A percentile compares a stretch with the other conserved stretches of the same genome.
These are phyloP conservation scores for Idaea biselata DNA, from an alignment of 2,888 invertebrate species.

Conservation along the genomic window DNA sequence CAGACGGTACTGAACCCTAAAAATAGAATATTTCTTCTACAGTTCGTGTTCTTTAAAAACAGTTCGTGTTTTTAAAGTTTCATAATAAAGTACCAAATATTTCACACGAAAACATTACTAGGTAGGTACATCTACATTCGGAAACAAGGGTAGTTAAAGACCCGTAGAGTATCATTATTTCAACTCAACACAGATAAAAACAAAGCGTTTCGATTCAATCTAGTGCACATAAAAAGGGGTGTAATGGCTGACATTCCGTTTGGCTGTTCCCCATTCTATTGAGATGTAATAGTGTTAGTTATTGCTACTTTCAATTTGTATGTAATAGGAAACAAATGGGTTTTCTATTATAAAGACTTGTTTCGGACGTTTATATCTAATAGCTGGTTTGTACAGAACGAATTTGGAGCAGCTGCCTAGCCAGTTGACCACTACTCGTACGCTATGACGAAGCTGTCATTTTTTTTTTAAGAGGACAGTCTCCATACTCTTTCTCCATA, in stretches of 20 bases:
- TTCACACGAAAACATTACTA: background rate
- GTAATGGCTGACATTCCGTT: background rate
- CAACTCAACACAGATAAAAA: background rate
- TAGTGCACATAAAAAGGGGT: conserved; percentile 1
- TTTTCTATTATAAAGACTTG: too few relatives aligned
- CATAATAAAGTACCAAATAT: background rate
- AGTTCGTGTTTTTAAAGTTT: too few relatives aligned
- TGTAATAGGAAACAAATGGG: background rate
- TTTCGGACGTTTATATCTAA: too few relatives aligned
- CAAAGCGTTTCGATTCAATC: background rate
- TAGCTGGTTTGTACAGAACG: too few relatives aligned
- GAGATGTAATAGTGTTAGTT: background rate
- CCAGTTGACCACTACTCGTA: too few relatives aligned
- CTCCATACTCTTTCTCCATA: too few relatives aligned
- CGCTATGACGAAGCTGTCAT: too few relatives aligned
- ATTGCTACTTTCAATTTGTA: background rate
- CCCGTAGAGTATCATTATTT: background rate
- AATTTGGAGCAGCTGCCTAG: too few relatives aligned
- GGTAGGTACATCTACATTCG: background rate
- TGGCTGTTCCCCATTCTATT: background rate
- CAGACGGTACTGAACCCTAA: too few relatives aligned
- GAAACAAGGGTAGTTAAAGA: background rate
- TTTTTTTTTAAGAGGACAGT: too few relatives aligned
- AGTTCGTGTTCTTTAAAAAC: too few relatives aligned
- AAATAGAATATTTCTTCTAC: too few relatives aligned